phyloP scores from a whole-genome alignment of 2,113 vertebrate species.

The Cyprinodon variegatus region DNA sequence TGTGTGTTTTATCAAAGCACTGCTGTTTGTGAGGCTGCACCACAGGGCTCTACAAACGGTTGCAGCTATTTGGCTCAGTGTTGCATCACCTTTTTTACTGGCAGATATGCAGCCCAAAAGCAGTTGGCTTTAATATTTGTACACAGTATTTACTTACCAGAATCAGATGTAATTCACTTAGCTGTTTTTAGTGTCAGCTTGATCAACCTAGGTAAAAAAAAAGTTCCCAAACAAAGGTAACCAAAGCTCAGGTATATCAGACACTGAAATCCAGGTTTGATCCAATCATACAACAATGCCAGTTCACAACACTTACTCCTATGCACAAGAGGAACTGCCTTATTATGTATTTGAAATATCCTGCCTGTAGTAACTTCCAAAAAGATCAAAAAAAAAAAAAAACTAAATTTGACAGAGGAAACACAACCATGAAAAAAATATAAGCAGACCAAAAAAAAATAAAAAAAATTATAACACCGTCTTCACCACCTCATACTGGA shows the following conservation, averaged over 20 bases:
- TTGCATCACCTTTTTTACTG: slow-evolving; percentile 68
- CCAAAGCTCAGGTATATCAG: slow-evolving; percentile 16
- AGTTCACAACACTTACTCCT: slow-evolving; percentile 13
- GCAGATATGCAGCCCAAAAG: slow-evolving; percentile 31
- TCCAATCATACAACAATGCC: neutral
- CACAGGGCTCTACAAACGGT: slow-evolving; percentile 40
- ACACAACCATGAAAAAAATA: slow-evolving; percentile 5
- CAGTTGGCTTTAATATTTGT: neutral
- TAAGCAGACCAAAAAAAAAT: neutral
- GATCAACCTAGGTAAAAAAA: slow-evolving; percentile 25
- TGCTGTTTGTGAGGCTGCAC: slow-evolving; percentile 28
- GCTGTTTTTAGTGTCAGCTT: slow-evolving; percentile 6
- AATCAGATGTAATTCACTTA: slow-evolving; percentile 15
- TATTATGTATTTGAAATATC: too few relatives aligned
- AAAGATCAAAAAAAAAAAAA: neutral
- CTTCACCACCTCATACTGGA: neutral
- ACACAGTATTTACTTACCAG: neutral
- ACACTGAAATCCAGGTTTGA: neutral
- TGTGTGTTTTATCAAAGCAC: slow-evolving; percentile 40
- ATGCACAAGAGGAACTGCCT: neutral
- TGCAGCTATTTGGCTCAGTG: slow-evolving; percentile 65
- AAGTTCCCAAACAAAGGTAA: slow-evolving; percentile 11
- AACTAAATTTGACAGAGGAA: neutral
- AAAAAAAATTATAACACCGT: too few relatives aligned
- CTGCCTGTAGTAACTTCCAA: neutral